phyloP scores from a whole-genome alignment of 2,888 invertebrate genomes.

The Protodeltote pygarga region DNA sequence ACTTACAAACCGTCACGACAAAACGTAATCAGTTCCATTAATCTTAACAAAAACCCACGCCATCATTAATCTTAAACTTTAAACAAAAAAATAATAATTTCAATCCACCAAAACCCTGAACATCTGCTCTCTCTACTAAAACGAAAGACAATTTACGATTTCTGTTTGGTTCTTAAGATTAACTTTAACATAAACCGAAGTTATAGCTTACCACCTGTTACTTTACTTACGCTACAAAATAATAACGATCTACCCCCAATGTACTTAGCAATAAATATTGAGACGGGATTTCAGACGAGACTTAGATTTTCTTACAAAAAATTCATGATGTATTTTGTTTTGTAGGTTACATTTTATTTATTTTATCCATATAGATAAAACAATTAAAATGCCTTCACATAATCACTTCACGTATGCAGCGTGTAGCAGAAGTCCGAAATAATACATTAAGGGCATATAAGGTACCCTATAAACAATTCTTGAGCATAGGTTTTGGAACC shows the following conservation, averaged over 20 bases:
- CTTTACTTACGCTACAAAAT: slow-evolving; percentile 36
- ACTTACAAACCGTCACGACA: no score
- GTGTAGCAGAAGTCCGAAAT: no score
- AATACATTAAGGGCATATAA: no score
- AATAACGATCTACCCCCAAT: slow-evolving; percentile 25
- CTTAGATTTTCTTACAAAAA: slow-evolving; percentile 15
- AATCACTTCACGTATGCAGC: no score
- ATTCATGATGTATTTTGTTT: neutral
- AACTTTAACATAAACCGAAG: slow-evolving; percentile 26
- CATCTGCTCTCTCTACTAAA: slow-evolving; percentile 1
- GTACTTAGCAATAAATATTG: slow-evolving; percentile 26
- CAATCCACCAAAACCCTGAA: neutral
- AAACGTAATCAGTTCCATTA: no score
- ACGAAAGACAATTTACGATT: slow-evolving; percentile 38
- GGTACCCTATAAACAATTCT: no score
- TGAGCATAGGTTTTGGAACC: no score
- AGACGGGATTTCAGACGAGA: slow-evolving; percentile 29
- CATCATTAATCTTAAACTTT: neutral
- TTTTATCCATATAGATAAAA: no score
- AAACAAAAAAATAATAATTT: neutral
- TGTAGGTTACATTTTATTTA: neutral
- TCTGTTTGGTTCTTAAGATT: slow-evolving; percentile 35
- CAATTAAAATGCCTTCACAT: no score
- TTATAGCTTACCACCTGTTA: slow-evolving; percentile 42
- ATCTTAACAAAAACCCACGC: no score